Evolutionary conservation across 2,888 invertebrate species (phyloP), one percentile per base, ranked within the genome.

Genomic region (Dicycla oo): DNA sequence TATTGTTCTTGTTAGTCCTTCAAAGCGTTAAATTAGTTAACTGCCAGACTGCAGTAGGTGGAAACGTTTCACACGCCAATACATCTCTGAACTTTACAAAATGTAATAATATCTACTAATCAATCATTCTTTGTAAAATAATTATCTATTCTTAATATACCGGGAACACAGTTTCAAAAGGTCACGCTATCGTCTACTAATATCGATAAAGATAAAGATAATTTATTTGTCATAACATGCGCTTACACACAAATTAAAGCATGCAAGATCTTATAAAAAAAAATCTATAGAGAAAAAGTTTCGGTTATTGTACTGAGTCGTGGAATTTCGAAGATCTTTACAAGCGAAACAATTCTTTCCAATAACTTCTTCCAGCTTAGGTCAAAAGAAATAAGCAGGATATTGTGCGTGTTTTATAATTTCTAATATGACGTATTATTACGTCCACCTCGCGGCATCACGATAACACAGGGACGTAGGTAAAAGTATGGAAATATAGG

Each of bases 1-100:
- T 34, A 34, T 34, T 34, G 34, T 34, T 34, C 34, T 34, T 6
- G 34, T 34, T 30, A 34, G 34, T 34, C 2, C 34, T 34, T 34
- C 34, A 34, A 34, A 34, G 34, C 3, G 34, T 15, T 7, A 20
- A 58, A 43, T 30, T 49, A 40, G 47, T 65, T 34, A 43, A 49
- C 26, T 66, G 13, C 7, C n/a, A 56, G 53, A 30, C 8, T 38
- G 2, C 8, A 18, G 23, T 30, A 49, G 4, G 5, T 56, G 23
- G 20, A 47, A 62, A 26, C 7, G 20, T 18, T 57, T 20, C n/a
- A 30, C 8, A 45, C 1, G 5, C 43, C 4, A 51, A 49, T 20
- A 62, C 61, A 45, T 23, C 26, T 38, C 8, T 38, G n/a, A 73
- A 49, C 43, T 51, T 74, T n/a, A 49, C n/a, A 13, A 73, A 72